These are phyloP conservation scores for Pachymerium ferrugineum DNA, from an alignment of 2,888 invertebrate species.

Conservation along the genomic window DNA sequence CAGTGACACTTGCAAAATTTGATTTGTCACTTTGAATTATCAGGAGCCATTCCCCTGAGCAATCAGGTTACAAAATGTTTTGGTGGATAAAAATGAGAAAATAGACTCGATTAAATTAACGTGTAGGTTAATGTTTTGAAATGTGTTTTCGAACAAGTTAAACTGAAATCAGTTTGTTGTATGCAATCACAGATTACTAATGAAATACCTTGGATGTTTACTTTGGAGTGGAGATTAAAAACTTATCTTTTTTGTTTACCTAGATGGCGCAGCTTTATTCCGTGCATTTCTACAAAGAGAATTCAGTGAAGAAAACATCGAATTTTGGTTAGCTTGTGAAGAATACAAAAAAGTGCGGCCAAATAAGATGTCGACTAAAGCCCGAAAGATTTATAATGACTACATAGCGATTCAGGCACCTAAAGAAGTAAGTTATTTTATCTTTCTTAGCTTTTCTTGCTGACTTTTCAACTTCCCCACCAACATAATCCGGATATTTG, in stretches of 20 bases:
- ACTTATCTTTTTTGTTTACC: constrained; percentile 37
- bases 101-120: too few species aligned
- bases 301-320: constrained; percentile 56
- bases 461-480: background rate
- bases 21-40: too few species aligned
- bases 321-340: constrained; percentile 56
- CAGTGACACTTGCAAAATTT: too few species aligned
- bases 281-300: constrained; percentile 54
- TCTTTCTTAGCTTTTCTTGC: too few species aligned
- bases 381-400: constrained; percentile 53
- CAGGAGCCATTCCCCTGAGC: too few species aligned
- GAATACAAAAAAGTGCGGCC: constrained; percentile 50
- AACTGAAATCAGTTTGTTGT: too few species aligned
- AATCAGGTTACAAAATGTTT: too few species aligned
- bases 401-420: constrained; percentile 54
- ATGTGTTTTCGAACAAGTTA: too few species aligned
- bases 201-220: background rate
- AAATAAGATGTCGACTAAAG: constrained; percentile 46
- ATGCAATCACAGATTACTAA: background rate
- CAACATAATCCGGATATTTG: background rate
- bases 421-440: constrained; percentile 50
- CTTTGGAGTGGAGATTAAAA: too few species aligned
- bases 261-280: constrained; percentile 54
- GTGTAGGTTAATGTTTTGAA: too few species aligned
- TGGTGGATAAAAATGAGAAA: too few species aligned